These are phyloP conservation scores for Hippocampus zosterae DNA, from an alignment of 2,113 vertebrate species.

Conservation along the genomic window DNA sequence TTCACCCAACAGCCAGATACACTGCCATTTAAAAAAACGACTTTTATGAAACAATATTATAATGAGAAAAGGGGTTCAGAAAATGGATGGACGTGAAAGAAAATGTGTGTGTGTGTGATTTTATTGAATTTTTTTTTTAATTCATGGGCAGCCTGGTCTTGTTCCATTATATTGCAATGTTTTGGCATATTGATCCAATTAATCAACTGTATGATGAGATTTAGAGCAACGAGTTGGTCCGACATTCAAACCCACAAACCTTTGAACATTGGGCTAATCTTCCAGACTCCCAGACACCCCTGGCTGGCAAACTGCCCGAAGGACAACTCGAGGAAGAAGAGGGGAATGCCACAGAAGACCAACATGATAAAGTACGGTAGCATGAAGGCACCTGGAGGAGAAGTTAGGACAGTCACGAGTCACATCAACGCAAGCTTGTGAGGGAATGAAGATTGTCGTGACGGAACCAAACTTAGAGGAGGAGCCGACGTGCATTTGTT, in stretches of 20 bases:
- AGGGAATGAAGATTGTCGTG: neutral
- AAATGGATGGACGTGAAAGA: too few relatives aligned
- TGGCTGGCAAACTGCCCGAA: conserved; percentile 96
- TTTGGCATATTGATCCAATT: too few relatives aligned
- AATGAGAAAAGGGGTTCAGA: too few relatives aligned
- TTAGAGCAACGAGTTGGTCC: neutral
- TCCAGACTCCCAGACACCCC: conserved; percentile 96
- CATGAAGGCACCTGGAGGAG: conserved; percentile 89
- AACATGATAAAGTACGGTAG: conserved; percentile 98
- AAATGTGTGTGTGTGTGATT: too few relatives aligned
- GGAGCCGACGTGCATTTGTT: neutral
- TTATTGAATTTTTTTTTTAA: too few relatives aligned
- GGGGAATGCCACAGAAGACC: conserved; percentile 93
- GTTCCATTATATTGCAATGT: too few relatives aligned
- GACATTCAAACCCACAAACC: conserved; percentile 69
- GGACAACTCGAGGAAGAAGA: conserved; percentile 98
- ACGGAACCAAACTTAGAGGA: neutral
- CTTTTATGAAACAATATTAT: neutral
- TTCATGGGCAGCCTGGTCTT: too few relatives aligned
- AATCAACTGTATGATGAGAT: neutral
- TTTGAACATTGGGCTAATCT: conserved; percentile 98
- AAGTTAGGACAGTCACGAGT: neutral
- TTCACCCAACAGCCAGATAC: neutral
- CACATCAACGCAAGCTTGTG: neutral
- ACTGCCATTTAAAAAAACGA: neutral